These are phyloP conservation scores for Melieria picta DNA, from an alignment of 2,888 invertebrate species.

Conservation along the genomic window DNA sequence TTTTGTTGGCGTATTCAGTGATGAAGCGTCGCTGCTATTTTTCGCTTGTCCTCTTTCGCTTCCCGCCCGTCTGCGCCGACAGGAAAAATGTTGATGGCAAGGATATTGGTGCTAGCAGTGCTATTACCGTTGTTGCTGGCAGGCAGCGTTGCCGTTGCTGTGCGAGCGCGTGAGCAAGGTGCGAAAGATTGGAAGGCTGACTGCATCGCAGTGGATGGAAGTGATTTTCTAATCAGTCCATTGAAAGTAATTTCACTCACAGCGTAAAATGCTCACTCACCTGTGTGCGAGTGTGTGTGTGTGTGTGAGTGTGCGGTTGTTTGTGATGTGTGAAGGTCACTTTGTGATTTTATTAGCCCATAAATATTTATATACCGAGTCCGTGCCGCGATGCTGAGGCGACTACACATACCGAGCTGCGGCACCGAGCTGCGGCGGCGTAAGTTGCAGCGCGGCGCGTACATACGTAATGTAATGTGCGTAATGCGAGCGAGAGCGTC, in stretches of 20 bases:
- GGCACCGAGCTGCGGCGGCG: no score
- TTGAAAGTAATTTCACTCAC: constrained; percentile 41
- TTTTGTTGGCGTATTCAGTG: no score
- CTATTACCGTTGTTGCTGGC: constrained; percentile 8
- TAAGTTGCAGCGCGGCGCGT: no score
- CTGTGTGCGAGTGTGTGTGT: constrained; percentile 7
- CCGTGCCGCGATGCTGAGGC: background rate
- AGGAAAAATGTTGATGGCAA: constrained; percentile 10
- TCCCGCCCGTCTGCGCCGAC: background rate
- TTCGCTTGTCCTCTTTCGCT: no score
- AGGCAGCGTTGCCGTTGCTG: background rate
- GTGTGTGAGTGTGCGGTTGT: background rate
- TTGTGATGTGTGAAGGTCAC: constrained; percentile 22
- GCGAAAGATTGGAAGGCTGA: no score
- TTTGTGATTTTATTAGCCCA: constrained; percentile 26
- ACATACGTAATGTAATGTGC: no score
- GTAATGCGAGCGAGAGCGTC: no score
- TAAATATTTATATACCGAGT: constrained; percentile 24
- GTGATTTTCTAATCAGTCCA: constrained; percentile 48
- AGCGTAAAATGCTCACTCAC: constrained; percentile 25
- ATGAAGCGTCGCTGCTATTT: no score
- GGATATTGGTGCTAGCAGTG: constrained; percentile 23
- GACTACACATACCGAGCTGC: no score
- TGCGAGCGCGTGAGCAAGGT: no score
- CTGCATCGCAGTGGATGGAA: constrained; percentile 30